These are phyloP conservation scores for Neoseiulus cucumeris DNA, from an alignment of 1,140 invertebrate species.

Conservation along the genomic window DNA sequence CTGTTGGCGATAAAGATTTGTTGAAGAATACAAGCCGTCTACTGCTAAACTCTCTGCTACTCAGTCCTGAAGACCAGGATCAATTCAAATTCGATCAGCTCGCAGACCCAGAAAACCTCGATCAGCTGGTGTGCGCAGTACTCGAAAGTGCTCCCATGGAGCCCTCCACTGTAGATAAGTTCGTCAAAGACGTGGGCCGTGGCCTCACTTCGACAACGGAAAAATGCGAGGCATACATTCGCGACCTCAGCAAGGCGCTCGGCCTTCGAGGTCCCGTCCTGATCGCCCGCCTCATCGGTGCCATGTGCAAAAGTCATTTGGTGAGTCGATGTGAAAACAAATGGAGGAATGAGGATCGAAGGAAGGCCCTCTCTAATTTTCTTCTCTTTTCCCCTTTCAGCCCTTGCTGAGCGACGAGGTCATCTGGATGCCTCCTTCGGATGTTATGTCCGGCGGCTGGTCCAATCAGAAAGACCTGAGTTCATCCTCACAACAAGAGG, in stretches of 20 bases:
- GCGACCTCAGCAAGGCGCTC: background rate
- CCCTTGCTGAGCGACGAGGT: background rate
- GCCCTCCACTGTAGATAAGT: background rate
- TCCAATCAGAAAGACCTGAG: background rate
- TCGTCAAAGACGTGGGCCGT: background rate
- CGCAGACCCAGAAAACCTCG: too few relatives aligned
- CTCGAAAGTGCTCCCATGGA: background rate
- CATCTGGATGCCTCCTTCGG: background rate
- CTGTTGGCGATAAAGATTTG: too few relatives aligned
- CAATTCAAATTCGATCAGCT: too few relatives aligned
- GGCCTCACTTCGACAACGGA: background rate
- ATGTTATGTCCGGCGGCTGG: background rate
- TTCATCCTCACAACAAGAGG: background rate
- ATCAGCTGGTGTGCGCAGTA: background rate
- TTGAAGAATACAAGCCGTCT: too few relatives aligned
- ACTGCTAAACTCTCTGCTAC: too few relatives aligned
- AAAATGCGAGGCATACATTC: background rate
- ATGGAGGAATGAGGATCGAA: background rate
- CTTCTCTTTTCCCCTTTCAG: background rate
- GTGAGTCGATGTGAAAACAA: background rate
- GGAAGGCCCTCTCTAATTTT: too few relatives aligned
- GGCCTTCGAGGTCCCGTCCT: background rate
- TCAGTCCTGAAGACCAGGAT: too few relatives aligned
- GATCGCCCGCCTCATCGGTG: background rate
- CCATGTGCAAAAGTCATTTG: slow-evolving; percentile 4